Evolutionary conservation across 2,113 vertebrate species (phyloP).

Genomic region (Prunella fulvescens): DNA sequence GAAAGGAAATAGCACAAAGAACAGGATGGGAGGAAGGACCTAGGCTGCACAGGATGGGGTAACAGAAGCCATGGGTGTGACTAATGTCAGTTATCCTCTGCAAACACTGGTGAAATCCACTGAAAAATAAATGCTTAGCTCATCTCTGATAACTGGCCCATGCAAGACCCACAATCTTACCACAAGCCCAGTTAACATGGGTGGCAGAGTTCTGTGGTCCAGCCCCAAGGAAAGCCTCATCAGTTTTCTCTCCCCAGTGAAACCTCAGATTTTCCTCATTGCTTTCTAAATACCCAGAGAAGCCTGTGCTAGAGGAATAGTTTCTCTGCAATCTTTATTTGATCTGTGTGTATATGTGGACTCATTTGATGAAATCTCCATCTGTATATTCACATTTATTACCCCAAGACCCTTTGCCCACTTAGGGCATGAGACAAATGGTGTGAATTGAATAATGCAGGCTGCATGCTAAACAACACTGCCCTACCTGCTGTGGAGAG

Average conservation of each 20-base stretch:
- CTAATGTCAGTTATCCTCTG: background rate
- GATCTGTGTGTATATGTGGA: background rate
- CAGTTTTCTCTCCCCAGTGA: background rate
- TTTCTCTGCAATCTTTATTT: background rate
- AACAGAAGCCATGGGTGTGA: background rate
- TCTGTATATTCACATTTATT: background rate
- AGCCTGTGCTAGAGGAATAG: background rate
- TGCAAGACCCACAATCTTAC: background rate
- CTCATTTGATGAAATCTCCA: background rate
- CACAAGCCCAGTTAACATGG: background rate
- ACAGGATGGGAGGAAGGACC: background rate
- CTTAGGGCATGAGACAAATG: fast-evolving
- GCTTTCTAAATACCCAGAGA: background rate
- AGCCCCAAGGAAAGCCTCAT: background rate
- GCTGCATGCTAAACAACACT: background rate
- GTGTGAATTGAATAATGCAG: background rate
- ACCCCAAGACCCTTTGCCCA: background rate
- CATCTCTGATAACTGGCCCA: background rate
- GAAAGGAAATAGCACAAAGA: background rate
- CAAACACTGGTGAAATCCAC: background rate
- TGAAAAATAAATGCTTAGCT: background rate
- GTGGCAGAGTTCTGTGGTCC: background rate
- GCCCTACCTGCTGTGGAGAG: background rate
- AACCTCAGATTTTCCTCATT: background rate
- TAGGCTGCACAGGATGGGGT: background rate